Conservation (phyloP, 2,888 invertebrate genomes). For the Chymomyza procnemis region DNA sequence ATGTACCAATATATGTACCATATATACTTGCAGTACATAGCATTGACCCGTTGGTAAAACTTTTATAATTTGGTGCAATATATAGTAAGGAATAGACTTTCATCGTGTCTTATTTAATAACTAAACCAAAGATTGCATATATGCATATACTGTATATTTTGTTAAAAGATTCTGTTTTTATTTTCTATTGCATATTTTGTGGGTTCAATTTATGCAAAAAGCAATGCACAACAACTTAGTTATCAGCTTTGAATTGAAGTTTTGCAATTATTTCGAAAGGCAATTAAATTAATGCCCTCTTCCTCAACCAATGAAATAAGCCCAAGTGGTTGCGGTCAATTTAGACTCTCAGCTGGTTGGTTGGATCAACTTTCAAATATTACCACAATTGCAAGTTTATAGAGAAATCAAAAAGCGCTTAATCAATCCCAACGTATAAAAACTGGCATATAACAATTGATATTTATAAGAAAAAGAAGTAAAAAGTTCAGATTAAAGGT, state of each 20-base stretch:
- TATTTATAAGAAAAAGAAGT: no score
- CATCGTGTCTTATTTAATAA: conserved; percentile 45
- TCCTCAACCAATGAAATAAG: neutral
- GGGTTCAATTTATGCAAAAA: conserved; percentile 22
- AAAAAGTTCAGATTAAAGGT: no score
- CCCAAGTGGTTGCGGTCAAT: conserved; percentile 10
- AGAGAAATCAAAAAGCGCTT: conserved; percentile 34
- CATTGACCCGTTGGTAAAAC: conserved; percentile 33
- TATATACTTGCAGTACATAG: neutral
- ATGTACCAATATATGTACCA: conserved; percentile 20
- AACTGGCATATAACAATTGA: no score
- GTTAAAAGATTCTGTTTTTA: conserved; percentile 48
- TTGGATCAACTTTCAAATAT: neutral
- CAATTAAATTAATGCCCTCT: conserved; percentile 53
- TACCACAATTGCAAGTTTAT: conserved; percentile 36
- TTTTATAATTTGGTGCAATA: conserved; percentile 56
- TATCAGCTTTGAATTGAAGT: conserved; percentile 36
- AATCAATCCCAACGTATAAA: neutral
- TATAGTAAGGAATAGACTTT: no score
- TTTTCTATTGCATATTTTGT: conserved; percentile 44
- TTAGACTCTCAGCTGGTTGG: neutral
- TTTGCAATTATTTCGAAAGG: conserved; percentile 58
- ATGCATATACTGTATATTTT: conserved; percentile 17
- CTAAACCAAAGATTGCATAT: conserved; percentile 15
- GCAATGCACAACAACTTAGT: conserved; percentile 9